phyloP scores from a whole-genome alignment of 2,888 invertebrate species.

The Ichneumoninae sp. region DNA sequence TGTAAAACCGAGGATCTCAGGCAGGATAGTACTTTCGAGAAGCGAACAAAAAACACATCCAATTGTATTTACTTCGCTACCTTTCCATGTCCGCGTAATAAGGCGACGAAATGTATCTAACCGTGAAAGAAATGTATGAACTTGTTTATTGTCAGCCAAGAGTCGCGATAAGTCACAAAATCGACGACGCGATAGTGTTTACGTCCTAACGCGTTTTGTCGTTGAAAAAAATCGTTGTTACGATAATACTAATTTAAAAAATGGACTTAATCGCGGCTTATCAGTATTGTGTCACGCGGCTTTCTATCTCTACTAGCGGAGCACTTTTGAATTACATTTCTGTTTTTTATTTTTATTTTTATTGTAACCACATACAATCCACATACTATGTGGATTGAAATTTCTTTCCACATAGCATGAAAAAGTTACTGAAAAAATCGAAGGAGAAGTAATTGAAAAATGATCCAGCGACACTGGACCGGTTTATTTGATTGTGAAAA shows the following conservation, averaged over 20 bases:
- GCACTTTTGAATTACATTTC: slow-evolving; percentile 3
- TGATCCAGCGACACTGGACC: slow-evolving; percentile 26
- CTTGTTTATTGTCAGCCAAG: slow-evolving; percentile 1
- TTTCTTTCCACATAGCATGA: slow-evolving; percentile 14
- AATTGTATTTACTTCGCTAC: background rate
- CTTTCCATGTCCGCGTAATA: slow-evolving; percentile 4
- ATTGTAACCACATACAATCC: no score
- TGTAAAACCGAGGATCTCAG: slow-evolving; percentile 46
- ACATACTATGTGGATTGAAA: no score
- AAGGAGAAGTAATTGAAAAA: slow-evolving; percentile 13
- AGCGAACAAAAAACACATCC: slow-evolving; percentile 1
- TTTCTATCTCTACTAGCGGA: slow-evolving; percentile 28
- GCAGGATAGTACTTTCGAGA: slow-evolving; percentile 51
- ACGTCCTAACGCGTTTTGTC: background rate
- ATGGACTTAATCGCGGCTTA: slow-evolving; percentile 31
- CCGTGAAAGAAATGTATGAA: background rate
- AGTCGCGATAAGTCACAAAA: slow-evolving; percentile 12
- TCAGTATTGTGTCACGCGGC: slow-evolving; percentile 52
- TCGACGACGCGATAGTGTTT: background rate
- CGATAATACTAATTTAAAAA: slow-evolving; percentile 1
- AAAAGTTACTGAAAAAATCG: background rate
- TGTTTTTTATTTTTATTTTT: slow-evolving; percentile 18
- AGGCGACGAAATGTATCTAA: slow-evolving; percentile 11
- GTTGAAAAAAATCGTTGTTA: slow-evolving; percentile 10
- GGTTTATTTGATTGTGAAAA: slow-evolving; percentile 6